phyloP scores from a whole-genome alignment of 1,140 invertebrate species.

The Drosophila gunungcola region DNA sequence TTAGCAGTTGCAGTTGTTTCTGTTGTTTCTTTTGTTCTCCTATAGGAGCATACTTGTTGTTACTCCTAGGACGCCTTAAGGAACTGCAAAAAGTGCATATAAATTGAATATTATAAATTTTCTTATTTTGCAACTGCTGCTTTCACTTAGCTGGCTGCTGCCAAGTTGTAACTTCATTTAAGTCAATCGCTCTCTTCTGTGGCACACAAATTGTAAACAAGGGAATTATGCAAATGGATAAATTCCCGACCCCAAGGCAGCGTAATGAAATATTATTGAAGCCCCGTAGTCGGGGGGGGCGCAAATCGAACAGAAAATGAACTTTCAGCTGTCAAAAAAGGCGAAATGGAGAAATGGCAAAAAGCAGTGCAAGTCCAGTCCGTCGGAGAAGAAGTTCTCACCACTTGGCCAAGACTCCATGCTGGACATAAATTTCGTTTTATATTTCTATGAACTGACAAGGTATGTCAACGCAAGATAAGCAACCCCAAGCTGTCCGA shows the following conservation, averaged over 20 bases:
- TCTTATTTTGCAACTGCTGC: slow-evolving; percentile 66
- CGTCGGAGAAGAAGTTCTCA: slow-evolving; percentile 1
- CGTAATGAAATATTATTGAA: slow-evolving; percentile 47
- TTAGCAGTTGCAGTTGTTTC: slow-evolving; percentile 67
- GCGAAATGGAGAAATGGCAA: not conserved
- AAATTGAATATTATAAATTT: slow-evolving; percentile 84
- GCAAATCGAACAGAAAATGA: slow-evolving; percentile 46
- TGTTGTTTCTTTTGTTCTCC: slow-evolving; percentile 7
- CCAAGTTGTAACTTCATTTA: slow-evolving; percentile 83
- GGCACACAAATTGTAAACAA: slow-evolving; percentile 77
- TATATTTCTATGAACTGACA: slow-evolving; percentile 79
- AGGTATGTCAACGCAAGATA: slow-evolving; percentile 80
- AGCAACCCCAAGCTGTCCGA: slow-evolving; percentile 55
- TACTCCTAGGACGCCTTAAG: slow-evolving; percentile 9
- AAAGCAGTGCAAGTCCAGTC: not conserved
- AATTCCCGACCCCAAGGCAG: slow-evolving; percentile 36
- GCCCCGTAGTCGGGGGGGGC: not conserved
- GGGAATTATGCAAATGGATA: slow-evolving; percentile 81
- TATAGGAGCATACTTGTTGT: slow-evolving; percentile 33
- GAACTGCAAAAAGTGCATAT: slow-evolving; percentile 71
- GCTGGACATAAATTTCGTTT: slow-evolving; percentile 71
- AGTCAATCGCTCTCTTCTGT: slow-evolving; percentile 69
- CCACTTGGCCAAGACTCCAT: slow-evolving; percentile 16
- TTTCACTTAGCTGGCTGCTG: slow-evolving; percentile 59
- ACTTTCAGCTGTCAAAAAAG: slow-evolving; percentile 31